Evolutionary conservation across 2,888 invertebrate species (phyloP).

Genomic region (Dascillus cervinus): DNA sequence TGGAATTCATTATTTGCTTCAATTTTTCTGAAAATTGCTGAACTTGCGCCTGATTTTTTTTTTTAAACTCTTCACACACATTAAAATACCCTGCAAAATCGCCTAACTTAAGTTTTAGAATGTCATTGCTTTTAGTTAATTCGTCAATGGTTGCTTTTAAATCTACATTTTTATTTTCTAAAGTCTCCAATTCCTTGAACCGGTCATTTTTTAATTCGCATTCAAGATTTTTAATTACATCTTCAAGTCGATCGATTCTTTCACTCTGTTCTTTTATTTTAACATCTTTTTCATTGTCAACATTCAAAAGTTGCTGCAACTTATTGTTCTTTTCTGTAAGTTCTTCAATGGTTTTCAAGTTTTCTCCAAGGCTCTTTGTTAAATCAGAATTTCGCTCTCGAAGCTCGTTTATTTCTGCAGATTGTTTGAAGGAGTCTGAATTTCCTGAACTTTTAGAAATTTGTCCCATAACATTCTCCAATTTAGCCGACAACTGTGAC

Average conservation of each 20-base stretch:
- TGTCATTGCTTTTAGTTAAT: constrained; percentile 14
- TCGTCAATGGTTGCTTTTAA: constrained; percentile 12
- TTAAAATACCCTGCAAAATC: no score
- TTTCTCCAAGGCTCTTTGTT: constrained; percentile 12
- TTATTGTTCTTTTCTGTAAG: constrained; percentile 7
- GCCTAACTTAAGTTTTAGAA: constrained; percentile 16
- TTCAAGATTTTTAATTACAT: constrained; percentile 18
- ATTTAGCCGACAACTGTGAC: constrained; percentile 54
- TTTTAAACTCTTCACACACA: constrained; percentile 12
- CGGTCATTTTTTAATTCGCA: constrained; percentile 11
- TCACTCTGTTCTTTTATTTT: neutral
- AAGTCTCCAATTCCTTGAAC: no score
- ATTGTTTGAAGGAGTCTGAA: no score
- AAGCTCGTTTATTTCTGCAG: no score
- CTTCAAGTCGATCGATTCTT: constrained; percentile 1
- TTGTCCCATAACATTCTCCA: constrained; percentile 54
- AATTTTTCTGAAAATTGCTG: constrained; percentile 20
- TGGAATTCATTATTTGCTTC: constrained; percentile 31
- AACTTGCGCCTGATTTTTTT: constrained; percentile 7
- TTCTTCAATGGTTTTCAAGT: constrained; percentile 9
- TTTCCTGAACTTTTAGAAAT: no score
- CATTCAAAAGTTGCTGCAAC: no score
- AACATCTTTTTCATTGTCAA: neutral
- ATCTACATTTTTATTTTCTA: constrained; percentile 12
- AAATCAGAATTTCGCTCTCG: no score